Percentiles rank a stretch among this genome's conserved stretches.
phyloP scores from a whole-genome alignment of 1,140 invertebrate genomes.

The Anastatus disparis region DNA sequence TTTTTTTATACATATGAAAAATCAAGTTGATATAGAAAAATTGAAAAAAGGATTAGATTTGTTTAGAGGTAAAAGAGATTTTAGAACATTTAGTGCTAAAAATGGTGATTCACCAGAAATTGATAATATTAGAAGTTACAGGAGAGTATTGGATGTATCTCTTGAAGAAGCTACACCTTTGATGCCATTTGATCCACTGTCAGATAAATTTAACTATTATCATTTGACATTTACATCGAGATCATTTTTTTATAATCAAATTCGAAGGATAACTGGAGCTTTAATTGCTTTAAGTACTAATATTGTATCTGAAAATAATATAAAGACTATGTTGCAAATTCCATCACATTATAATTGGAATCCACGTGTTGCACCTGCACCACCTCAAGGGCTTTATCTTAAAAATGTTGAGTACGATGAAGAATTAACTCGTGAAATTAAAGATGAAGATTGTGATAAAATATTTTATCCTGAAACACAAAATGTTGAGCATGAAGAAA shows the following conservation, averaged over 20 bases:
- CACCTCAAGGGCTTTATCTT: slow-evolving; percentile 76
- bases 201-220: slow-evolving; percentile 71
- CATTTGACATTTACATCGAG: slow-evolving; percentile 71
- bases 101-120: slow-evolving; percentile 52
- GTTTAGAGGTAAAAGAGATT: slow-evolving; percentile 70
- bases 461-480: too few species aligned
- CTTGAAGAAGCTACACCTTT: slow-evolving; percentile 63
- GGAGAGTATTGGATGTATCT: slow-evolving; percentile 64
- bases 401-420: slow-evolving; percentile 74
- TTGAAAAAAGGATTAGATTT: slow-evolving; percentile 43
- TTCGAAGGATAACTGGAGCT: slow-evolving; percentile 75
- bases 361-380: slow-evolving; percentile 61
- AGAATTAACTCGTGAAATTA: too few species aligned
- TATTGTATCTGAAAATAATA: slow-evolving; percentile 69
- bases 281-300: slow-evolving; percentile 71
- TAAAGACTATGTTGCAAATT: slow-evolving; percentile 77
- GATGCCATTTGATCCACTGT: slow-evolving; percentile 55
- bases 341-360: slow-evolving; percentile 76
- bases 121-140: slow-evolving; percentile 54
- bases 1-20: slow-evolving; percentile 20
- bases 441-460: too few species aligned
- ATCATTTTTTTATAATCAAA: slow-evolving; percentile 79
- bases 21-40: slow-evolving; percentile 46
- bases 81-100: slow-evolving; percentile 72
- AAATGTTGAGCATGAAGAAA: too few species aligned